These are phyloP conservation scores for Pyrocephalus nanus DNA, from an alignment of 2,797 vertebrate genomes.

Conservation along the genomic window DNA sequence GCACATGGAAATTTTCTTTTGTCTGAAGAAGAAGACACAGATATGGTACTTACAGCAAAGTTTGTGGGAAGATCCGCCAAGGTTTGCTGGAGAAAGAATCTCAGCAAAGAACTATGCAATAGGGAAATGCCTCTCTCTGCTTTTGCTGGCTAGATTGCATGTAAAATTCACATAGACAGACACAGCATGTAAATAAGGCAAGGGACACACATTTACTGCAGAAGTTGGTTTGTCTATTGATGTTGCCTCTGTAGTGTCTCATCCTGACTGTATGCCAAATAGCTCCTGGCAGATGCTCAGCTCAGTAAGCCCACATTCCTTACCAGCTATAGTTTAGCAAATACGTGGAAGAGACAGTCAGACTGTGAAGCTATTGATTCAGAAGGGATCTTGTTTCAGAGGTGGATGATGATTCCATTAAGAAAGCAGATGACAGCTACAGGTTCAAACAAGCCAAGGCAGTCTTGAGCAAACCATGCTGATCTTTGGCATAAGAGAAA, in stretches of 20 bases:
- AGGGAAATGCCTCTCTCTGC: background rate
- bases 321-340: constrained; percentile 36
- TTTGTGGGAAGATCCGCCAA: background rate
- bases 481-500: background rate
- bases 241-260: background rate
- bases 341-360: constrained; percentile 9
- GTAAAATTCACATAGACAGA: background rate
- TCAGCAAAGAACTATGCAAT: background rate
- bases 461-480: background rate
- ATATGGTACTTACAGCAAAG: background rate
- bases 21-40: background rate
- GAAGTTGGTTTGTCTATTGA: constrained; percentile 39
- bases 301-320: constrained; percentile 2
- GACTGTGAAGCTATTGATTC: constrained; percentile 20
- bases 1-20: background rate
- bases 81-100: background rate
- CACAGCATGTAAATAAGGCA: background rate
- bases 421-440: background rate
- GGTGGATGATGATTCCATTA: background rate
- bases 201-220: background rate
- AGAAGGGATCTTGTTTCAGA: background rate
- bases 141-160: background rate
- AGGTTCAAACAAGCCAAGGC: background rate
- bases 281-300: constrained; percentile 49
- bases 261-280: constrained; percentile 7